Evolutionary conservation across 1,140 invertebrate genomes (phyloP).

Genomic region (Lepidurus packardi): DNA sequence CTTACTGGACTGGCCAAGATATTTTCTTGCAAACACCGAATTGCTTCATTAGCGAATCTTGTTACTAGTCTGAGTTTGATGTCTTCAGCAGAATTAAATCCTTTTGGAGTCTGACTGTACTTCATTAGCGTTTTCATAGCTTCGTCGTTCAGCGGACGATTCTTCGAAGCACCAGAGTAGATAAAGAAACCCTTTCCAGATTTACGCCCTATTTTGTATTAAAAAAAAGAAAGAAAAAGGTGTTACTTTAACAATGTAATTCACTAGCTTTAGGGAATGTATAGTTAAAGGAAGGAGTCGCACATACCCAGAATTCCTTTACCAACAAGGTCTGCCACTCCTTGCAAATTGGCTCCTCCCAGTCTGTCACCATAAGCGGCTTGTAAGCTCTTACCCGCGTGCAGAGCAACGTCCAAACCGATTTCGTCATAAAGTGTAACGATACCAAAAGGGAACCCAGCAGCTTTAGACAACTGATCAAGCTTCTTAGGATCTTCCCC

Average conservation of each 20-base stretch:
- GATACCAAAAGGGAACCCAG: neutral
- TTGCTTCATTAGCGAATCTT: slow-evolving; percentile 94
- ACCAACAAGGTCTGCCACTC: neutral
- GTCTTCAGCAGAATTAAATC: slow-evolving; percentile 77
- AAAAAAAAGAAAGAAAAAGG: slow-evolving; percentile 48
- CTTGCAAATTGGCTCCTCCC: neutral
- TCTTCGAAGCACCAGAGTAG: slow-evolving; percentile 72
- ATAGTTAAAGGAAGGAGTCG: slow-evolving; percentile 29
- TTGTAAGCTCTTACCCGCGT: neutral
- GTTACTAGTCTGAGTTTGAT: slow-evolving; percentile 84
- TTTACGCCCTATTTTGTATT: slow-evolving; percentile 71
- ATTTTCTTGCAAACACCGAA: slow-evolving; percentile 92
- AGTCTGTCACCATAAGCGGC: neutral
- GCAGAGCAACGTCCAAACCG: slow-evolving; percentile 1
- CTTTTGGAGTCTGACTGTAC: slow-evolving; percentile 65
- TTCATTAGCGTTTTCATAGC: slow-evolving; percentile 76
- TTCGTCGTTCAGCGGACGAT: slow-evolving; percentile 71
- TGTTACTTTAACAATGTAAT: slow-evolving; percentile 26
- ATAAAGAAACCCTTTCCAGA: slow-evolving; percentile 90
- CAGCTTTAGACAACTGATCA: neutral
- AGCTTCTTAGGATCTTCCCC: neutral
- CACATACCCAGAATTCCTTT: neutral
- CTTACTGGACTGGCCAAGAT: neutral
- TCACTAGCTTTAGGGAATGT: neutral
- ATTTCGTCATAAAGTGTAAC: neutral